A percentile compares a stretch with the other conserved stretches of the same genome.
Conservation (phyloP, 2,888 invertebrate species). For the Sabellastarte sp. region DNA sequence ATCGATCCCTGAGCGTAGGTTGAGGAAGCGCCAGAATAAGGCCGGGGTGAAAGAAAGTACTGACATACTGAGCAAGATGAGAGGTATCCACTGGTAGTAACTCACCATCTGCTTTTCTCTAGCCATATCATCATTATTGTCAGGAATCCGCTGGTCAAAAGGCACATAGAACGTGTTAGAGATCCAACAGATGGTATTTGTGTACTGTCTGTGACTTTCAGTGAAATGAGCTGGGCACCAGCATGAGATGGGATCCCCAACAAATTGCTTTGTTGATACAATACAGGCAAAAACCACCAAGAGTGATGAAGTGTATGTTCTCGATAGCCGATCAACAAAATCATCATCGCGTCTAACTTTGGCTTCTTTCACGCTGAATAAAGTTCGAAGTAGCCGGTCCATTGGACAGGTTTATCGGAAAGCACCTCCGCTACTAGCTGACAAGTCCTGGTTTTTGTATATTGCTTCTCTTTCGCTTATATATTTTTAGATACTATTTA, state of each 20-base stretch:
- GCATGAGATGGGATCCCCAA: conserved; percentile 54
- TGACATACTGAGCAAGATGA: conserved; percentile 22
- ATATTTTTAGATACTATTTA: too few species aligned
- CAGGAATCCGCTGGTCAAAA: conserved; percentile 59
- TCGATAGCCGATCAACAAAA: conserved; percentile 53
- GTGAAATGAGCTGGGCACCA: conserved; percentile 63
- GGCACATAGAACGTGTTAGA: conserved; percentile 62
- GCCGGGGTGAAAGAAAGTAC: conserved; percentile 22
- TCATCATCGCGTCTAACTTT: conserved; percentile 57
- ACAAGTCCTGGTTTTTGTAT: too few species aligned
- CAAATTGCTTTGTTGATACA: conserved; percentile 57
- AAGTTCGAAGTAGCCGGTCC: conserved; percentile 25
- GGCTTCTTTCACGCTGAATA: conserved; percentile 35
- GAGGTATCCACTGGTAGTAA: conserved; percentile 33
- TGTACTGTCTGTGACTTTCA: conserved; percentile 62
- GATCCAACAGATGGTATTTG: conserved; percentile 64
- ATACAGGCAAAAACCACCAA: conserved; percentile 56
- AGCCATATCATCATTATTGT: conserved; percentile 47
- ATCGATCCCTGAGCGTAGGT: conserved; percentile 28
- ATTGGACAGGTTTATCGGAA: too few species aligned
- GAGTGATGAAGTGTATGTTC: conserved; percentile 53
- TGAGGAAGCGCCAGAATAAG: conserved; percentile 30
- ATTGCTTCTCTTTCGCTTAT: too few species aligned
- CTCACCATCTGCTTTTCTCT: conserved; percentile 25
- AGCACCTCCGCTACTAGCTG: too few species aligned